Percentiles rank a stretch among this genome's conserved stretches.
Evolutionary conservation across 2,797 vertebrate species (phyloP).

Genomic region (Masticophis lateralis): DNA sequence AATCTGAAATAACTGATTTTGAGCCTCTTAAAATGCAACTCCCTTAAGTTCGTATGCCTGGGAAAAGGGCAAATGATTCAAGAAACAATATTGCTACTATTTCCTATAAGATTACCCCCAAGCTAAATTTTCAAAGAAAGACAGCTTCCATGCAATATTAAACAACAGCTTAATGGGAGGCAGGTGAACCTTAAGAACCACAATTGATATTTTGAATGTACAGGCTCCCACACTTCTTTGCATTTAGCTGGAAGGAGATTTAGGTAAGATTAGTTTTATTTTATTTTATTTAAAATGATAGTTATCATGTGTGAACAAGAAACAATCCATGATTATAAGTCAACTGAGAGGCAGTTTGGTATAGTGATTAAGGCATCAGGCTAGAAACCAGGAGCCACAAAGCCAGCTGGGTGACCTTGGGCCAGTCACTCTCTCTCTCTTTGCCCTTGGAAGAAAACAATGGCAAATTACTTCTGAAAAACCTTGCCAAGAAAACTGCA

Average conservation of each 20-base stretch:
- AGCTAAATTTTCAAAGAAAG: background rate
- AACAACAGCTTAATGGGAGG: background rate
- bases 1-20: slow-evolving; percentile 4
- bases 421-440: background rate
- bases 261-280: background rate
- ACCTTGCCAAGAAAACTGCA: background rate
- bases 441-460: background rate
- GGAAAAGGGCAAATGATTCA: background rate
- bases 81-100: background rate
- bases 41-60: background rate
- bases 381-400: background rate
- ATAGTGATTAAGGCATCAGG: background rate
- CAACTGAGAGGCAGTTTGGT: background rate
- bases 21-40: slow-evolving; percentile 10
- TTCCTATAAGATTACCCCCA: background rate
- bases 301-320: background rate
- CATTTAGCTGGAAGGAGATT: background rate
- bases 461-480: background rate
- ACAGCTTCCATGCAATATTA: background rate
- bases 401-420: background rate
- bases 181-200: background rate
- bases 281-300: background rate
- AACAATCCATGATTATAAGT: background rate
- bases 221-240: background rate
- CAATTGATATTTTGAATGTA: background rate